Evolutionary conservation across 1,140 invertebrate species (phyloP).

Genomic region (Vanessa tameamea): DNA sequence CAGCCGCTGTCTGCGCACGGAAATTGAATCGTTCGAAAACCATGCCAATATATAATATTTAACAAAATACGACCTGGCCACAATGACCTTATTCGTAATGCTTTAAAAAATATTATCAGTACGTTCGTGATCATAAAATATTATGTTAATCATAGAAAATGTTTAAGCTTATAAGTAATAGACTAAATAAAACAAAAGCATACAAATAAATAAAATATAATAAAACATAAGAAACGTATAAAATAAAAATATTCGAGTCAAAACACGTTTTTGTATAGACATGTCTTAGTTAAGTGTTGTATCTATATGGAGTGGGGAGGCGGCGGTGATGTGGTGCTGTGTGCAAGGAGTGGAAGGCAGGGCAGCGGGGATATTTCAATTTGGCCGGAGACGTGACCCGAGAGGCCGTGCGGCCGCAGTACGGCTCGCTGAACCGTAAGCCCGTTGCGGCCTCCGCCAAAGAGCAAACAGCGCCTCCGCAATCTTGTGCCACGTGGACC

Average conservation of each 20-base stretch:
- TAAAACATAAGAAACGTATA: no score
- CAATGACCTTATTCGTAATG: conserved; percentile 9
- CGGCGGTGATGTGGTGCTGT: conserved; percentile 38
- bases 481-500: conserved; percentile 79
- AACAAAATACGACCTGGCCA: conserved; percentile 49
- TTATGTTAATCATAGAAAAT: background rate
- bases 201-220: no score
- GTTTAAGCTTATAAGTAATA: no score
- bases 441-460: conserved; percentile 74
- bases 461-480: conserved; percentile 79
- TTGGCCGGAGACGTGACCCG: conserved; percentile 77
- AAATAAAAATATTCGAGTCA: background rate
- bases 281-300: conserved; percentile 23
- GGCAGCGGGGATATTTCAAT: conserved; percentile 78
- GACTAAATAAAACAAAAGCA: no score
- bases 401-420: conserved; percentile 68
- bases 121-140: background rate
- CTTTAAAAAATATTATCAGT: conserved; percentile 3
- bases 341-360: conserved; percentile 55
- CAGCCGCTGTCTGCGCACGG: conserved; percentile 71
- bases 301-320: conserved; percentile 48
- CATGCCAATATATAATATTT: conserved; percentile 74
- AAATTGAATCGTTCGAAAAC: conserved; percentile 76
- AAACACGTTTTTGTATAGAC: conserved; percentile 1
- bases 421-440: conserved; percentile 78